Percentiles rank a stretch among this genome's conserved stretches.
Conservation (phyloP, 2,113 vertebrate genomes). For the Amblyopsis rosae region DNA sequence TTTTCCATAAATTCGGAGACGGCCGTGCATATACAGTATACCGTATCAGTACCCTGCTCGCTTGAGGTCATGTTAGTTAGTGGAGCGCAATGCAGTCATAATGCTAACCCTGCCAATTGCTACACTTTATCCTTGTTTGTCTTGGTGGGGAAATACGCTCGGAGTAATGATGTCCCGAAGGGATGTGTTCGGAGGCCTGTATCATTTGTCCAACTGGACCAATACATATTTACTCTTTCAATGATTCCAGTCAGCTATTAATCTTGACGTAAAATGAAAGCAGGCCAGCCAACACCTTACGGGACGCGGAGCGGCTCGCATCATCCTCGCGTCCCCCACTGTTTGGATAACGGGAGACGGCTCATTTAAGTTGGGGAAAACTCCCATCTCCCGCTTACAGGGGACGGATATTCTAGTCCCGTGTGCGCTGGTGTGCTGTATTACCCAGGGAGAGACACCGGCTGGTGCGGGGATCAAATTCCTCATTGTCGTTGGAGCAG, state of each 20-base stretch:
- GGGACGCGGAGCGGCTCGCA: conserved; percentile 43
- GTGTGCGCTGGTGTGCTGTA: conserved; percentile 52
- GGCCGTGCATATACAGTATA: conserved; percentile 14
- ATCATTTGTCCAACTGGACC: conserved; percentile 44
- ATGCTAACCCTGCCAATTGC: conserved; percentile 38
- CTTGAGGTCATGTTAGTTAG: conserved; percentile 21
- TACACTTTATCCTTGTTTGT: conserved; percentile 57
- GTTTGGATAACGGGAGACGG: conserved; percentile 71
- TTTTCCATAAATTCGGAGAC: conserved; percentile 28
- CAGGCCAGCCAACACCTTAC: conserved; percentile 47
- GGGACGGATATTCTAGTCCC: conserved; percentile 59
- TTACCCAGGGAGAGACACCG: conserved; percentile 75
- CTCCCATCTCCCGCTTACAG: conserved; percentile 55
- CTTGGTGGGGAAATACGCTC: conserved; percentile 51
- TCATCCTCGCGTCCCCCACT: conserved; percentile 60
- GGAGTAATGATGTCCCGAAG: conserved; percentile 31
- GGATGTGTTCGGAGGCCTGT: conserved; percentile 51
- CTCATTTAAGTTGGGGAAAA: conserved; percentile 72
- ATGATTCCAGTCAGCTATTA: conserved; percentile 44
- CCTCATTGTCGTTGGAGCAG: conserved; percentile 80
- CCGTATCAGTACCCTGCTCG: conserved; percentile 23
- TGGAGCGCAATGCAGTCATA: conserved; percentile 19
- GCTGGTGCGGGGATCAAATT: conserved; percentile 78
- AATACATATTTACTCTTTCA: conserved; percentile 38
- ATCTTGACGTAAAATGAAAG: conserved; percentile 47